Evolutionary conservation across 35 echinoderm and acorn worm species (phyloP), one percentile per base, ranked within the genome.

Genomic region (Lytechinus pictus): DNA sequence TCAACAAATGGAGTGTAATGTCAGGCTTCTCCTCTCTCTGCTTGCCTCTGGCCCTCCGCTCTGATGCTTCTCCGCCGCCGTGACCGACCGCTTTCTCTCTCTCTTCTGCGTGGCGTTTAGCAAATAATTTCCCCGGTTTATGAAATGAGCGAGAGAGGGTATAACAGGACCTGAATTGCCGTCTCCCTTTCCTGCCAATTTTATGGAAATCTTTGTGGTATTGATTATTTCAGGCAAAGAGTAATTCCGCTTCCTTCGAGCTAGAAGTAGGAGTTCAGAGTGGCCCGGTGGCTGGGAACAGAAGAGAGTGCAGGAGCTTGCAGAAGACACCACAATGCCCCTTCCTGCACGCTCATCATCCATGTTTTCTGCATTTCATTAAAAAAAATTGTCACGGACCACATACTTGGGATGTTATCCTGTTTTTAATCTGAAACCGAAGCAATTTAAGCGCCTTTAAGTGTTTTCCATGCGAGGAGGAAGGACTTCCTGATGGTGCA

Each of bases 121-220:
- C 92, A 57, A 93, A 28, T 55, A 93, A 55, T 93, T 93, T 93
- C 55, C 55, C 88, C 28, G 29, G 88, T 57, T 27, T 55, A 93
- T 93, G 92, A 93, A 93, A 57, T 93, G 92, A 93, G 54, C 27
- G 55, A 93, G 92, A 10, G 92, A 54, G 54, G 27, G 53, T 54
- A 54, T 57, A 90, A 90, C 88, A 14, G 88, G 92, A 93, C 52
- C 52, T 54, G 54, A 55, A 93, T 57, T 55, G 92, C 55, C 55
- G 0, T 93, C 92, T 57, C 92, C 54, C 52, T 93, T 93, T 93
- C 92, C 92, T 93, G 92, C 54, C 92, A 57, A 55, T 93, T 93
- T 57, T 93, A 93, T 93, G 92, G 92, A 93, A 93, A 93, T 93
- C 92, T 93, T 93, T 93, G 55, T 93, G 92, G 29, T 93, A 93